Conservation (phyloP, 2,797 vertebrate species). For the Distichodus sexfasciatus region DNA sequence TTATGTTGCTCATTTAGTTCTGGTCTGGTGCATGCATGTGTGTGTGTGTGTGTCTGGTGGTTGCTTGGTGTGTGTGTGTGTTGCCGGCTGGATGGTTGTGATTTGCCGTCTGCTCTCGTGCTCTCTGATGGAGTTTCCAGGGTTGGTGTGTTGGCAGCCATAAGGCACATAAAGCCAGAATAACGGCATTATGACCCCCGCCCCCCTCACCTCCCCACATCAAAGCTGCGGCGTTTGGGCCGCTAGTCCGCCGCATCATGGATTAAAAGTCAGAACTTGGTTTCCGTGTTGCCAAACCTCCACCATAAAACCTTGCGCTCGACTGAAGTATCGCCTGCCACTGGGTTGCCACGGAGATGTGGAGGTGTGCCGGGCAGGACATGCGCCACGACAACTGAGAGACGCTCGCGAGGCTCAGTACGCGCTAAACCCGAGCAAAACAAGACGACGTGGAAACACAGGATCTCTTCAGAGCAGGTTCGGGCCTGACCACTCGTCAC, state of each 20-base stretch:
- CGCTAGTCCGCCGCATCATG: slow-evolving; percentile 67
- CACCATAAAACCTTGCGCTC: slow-evolving; percentile 68
- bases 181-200: slow-evolving; percentile 74
- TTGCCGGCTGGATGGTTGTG: slow-evolving; percentile 32
- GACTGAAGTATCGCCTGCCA: slow-evolving; percentile 71
- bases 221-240: slow-evolving; percentile 69
- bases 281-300: slow-evolving; percentile 64
- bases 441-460: slow-evolving; percentile 1
- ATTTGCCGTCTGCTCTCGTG: slow-evolving; percentile 40
- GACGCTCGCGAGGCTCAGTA: slow-evolving; percentile 54
- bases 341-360: slow-evolving; percentile 58
- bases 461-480: neutral
- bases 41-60: slow-evolving; percentile 22
- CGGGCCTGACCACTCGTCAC: too few relatives aligned
- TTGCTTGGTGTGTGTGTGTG: slow-evolving; percentile 24
- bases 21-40: slow-evolving; percentile 2
- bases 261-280: slow-evolving; percentile 71
- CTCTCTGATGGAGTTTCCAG: slow-evolving; percentile 64
- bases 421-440: slow-evolving; percentile 32
- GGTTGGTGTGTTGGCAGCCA: slow-evolving; percentile 61
- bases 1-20: neutral
- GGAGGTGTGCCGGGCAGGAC: too few relatives aligned
- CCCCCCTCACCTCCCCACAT: too few relatives aligned
- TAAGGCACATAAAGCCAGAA: slow-evolving; percentile 64
- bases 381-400: slow-evolving; percentile 53